Conservation (phyloP, 2,113 vertebrate species). For the Vimba vimba region DNA sequence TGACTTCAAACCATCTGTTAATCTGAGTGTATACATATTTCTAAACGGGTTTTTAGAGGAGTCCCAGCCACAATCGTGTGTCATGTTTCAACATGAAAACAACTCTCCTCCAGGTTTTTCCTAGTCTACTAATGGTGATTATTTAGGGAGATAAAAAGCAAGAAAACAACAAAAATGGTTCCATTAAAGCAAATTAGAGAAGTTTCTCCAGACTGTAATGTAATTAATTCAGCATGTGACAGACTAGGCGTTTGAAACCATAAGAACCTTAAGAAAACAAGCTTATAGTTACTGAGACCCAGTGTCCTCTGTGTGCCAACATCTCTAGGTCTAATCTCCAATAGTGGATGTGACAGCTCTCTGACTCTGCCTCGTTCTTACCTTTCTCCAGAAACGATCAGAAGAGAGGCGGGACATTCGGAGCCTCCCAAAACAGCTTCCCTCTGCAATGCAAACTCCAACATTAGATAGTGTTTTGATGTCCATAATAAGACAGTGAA, state of each 20-base stretch:
- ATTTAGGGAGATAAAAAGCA: neutral
- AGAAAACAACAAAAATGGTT: neutral
- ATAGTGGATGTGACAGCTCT: neutral
- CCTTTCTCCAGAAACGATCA: constrained; percentile 38
- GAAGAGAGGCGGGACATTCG: constrained; percentile 1
- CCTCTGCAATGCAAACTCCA: neutral
- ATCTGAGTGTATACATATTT: neutral
- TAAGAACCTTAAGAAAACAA: neutral
- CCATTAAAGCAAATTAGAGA: neutral
- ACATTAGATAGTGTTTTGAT: constrained; percentile 12
- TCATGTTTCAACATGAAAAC: neutral
- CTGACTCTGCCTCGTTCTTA: constrained; percentile 18
- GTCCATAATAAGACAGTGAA: neutral
- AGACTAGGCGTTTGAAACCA: neutral
- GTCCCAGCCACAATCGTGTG: neutral
- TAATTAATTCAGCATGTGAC: too few species aligned
- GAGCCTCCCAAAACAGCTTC: constrained; percentile 17
- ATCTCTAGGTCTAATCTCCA: neutral
- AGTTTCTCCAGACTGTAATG: neutral
- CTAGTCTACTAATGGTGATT: neutral
- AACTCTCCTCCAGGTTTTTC: neutral
- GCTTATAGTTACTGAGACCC: neutral
- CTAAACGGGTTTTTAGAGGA: neutral
- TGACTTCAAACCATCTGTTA: neutral
- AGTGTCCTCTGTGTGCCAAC: neutral